These are phyloP conservation scores for Aurelia sp. DNA, from an alignment of 30 jellyfish, hydroid and myxozoan genomes.

Conservation along the genomic window DNA sequence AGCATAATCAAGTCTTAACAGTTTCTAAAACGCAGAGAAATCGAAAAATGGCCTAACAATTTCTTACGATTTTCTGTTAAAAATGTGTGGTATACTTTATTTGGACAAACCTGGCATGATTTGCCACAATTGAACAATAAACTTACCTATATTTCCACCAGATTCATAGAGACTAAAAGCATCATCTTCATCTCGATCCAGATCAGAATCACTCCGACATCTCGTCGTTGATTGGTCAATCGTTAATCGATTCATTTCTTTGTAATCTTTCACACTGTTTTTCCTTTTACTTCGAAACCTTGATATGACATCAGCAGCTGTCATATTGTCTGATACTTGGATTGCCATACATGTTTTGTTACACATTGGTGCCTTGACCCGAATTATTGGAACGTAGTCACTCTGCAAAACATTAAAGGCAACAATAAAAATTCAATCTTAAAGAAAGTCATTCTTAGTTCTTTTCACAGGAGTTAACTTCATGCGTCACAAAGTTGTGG, in stretches of 20 bases:
- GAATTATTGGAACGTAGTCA: slow-evolving; percentile 43
- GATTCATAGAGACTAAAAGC: slow-evolving; percentile 71
- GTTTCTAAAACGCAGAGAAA: too few species aligned
- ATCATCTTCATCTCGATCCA: slow-evolving; percentile 29
- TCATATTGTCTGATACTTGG: slow-evolving; percentile 73
- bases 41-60: too few species aligned
- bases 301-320: slow-evolving; percentile 87
- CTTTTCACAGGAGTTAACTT: too few species aligned
- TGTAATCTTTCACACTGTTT: slow-evolving; percentile 65
- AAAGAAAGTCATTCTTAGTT: too few species aligned
- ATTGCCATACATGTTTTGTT: slow-evolving; percentile 97
- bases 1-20: too few species aligned
- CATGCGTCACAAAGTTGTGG: too few species aligned
- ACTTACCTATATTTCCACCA: slow-evolving; percentile 94
- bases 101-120: too few species aligned
- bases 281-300: slow-evolving; percentile 91
- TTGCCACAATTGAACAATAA: too few species aligned
- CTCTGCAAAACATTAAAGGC: slow-evolving; percentile 1
- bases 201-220: slow-evolving; percentile 49
- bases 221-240: slow-evolving; percentile 16
- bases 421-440: too few species aligned
- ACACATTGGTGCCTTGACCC: slow-evolving; percentile 85
- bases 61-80: too few species aligned
- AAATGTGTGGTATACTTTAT: too few species aligned
- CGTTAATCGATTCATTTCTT: slow-evolving; percentile 58